Percentiles rank a stretch among this genome's conserved stretches.
These are phyloP conservation scores for Hydropotes inermis DNA, from an alignment of 2,113 vertebrate genomes.

Conservation along the genomic window DNA sequence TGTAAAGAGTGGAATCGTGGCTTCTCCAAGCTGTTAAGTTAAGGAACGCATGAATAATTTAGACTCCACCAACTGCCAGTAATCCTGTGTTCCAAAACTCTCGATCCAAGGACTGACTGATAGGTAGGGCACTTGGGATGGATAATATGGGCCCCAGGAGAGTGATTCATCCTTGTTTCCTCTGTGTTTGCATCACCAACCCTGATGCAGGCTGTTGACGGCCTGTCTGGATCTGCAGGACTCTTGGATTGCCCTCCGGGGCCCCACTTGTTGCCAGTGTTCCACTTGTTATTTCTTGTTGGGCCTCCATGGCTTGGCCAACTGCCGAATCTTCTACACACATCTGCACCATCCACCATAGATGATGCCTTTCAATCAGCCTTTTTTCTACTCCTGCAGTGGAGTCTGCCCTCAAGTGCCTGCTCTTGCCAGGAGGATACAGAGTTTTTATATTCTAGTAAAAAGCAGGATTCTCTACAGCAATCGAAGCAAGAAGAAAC, in stretches of 20 bases:
- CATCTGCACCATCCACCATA: neutral
- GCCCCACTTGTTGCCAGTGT: neutral
- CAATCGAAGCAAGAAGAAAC: neutral
- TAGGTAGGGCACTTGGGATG: neutral
- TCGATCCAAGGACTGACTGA: neutral
- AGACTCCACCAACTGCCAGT: slow-evolving; percentile 32
- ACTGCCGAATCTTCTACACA: neutral
- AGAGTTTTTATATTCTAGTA: neutral
- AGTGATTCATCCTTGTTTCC: slow-evolving; percentile 4
- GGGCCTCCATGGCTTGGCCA: neutral
- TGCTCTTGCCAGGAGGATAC: neutral
- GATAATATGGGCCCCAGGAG: neutral
- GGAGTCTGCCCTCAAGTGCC: neutral
- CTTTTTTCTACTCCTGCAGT: neutral
- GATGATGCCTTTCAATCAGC: neutral
- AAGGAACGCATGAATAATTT: slow-evolving; percentile 63
- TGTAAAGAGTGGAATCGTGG: neutral
- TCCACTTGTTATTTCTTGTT: slow-evolving; percentile 6
- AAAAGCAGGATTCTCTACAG: slow-evolving; percentile 9
- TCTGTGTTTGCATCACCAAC: neutral
- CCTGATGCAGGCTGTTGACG: neutral
- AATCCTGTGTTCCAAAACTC: slow-evolving; percentile 47
- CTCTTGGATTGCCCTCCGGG: neutral
- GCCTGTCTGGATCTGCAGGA: neutral
- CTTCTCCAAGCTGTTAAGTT: slow-evolving; percentile 53